Evolutionary conservation across 2,797 vertebrate species (phyloP).

Genomic region (Euthynnus affinis): DNA sequence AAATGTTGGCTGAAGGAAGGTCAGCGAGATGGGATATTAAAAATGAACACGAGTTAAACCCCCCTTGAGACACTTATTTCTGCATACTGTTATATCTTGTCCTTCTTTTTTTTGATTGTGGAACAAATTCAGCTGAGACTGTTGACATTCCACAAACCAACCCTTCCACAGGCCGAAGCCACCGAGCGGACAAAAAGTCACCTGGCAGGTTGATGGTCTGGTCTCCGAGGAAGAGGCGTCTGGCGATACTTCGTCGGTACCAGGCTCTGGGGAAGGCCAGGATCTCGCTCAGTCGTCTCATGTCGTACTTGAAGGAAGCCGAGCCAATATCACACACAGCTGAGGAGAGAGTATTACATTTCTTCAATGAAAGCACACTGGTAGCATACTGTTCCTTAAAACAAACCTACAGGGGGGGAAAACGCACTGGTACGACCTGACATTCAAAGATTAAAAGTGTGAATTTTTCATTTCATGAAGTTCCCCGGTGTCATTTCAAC

Average conservation of each 20-base stretch:
- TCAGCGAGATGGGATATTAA: constrained; percentile 45
- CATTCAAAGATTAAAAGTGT: constrained; percentile 4
- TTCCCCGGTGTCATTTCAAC: not conserved
- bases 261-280: constrained; percentile 97
- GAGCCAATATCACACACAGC: constrained; percentile 99
- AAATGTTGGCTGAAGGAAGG: constrained; percentile 45
- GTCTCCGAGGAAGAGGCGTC: constrained; percentile 97
- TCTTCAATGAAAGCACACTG: not conserved
- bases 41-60: constrained; percentile 38
- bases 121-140: not conserved
- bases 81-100: not conserved
- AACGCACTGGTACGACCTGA: not conserved
- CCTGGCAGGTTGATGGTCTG: constrained; percentile 97
- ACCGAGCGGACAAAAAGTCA: constrained; percentile 64
- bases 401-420: not conserved
- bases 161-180: no score
- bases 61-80: constrained; percentile 1
- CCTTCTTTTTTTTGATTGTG: not conserved
- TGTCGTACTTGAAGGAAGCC: constrained; percentile 98
- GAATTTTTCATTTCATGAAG: not conserved
- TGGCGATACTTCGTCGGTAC: constrained; percentile 97
- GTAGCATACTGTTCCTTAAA: not conserved
- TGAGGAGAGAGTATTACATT: constrained; percentile 63
- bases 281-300: constrained; percentile 98
- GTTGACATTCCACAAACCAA: not conserved